Evolutionary conservation across 2,888 invertebrate genomes (phyloP).

Genomic region (Acronicta leporina): DNA sequence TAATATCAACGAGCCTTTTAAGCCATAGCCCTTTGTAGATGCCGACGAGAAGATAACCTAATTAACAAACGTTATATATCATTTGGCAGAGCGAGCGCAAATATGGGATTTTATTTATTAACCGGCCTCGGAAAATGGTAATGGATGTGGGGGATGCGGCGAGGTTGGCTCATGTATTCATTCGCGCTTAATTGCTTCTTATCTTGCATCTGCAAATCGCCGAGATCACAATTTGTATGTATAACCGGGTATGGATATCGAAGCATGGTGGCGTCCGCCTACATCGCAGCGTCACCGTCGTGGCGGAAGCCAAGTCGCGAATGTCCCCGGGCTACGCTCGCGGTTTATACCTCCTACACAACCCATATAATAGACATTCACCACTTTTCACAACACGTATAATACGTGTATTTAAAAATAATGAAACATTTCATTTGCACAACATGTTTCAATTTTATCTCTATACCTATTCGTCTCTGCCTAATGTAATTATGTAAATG

Average conservation of each 20-base stretch:
- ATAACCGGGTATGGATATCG: slow-evolving; percentile 27
- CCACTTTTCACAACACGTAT: slow-evolving; percentile 3
- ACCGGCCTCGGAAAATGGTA: slow-evolving; percentile 63
- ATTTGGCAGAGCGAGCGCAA: slow-evolving; percentile 77
- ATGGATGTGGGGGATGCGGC: slow-evolving; percentile 59
- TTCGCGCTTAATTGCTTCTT: slow-evolving; percentile 74
- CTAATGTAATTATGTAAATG: slow-evolving; percentile 5
- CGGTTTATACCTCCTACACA: slow-evolving; percentile 12
- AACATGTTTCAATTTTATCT: background rate
- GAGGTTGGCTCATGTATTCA: slow-evolving; percentile 49
- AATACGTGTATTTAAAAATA: background rate
- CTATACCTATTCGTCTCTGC: background rate
- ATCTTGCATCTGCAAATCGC: slow-evolving; percentile 69
- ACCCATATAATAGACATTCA: background rate
- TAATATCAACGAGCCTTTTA: slow-evolving; percentile 87
- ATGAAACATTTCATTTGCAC: slow-evolving; percentile 10
- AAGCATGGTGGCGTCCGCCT: slow-evolving; percentile 26
- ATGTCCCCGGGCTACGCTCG: slow-evolving; percentile 11
- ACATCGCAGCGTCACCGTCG: slow-evolving; percentile 8
- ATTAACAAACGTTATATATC: slow-evolving; percentile 87
- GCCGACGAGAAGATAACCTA: slow-evolving; percentile 86
- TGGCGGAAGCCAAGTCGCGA: slow-evolving; percentile 2
- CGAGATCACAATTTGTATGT: slow-evolving; percentile 70
- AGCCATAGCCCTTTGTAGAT: slow-evolving; percentile 80
- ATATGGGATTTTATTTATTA: slow-evolving; percentile 82